These are phyloP conservation scores for Pheosia gnoma DNA, from an alignment of 2,888 invertebrate genomes.

Conservation along the genomic window DNA sequence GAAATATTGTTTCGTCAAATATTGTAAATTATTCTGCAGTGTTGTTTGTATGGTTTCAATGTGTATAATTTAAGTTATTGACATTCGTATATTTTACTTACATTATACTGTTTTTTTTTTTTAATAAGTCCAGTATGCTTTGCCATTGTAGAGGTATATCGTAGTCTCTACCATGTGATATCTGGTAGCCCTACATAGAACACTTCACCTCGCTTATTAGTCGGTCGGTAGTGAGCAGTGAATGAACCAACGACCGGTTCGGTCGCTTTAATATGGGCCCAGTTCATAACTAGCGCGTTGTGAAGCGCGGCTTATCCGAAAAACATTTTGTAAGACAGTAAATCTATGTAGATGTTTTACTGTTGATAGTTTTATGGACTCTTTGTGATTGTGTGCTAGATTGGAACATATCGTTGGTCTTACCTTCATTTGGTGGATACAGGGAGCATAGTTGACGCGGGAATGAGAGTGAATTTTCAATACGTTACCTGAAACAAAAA, in stretches of 20 bases:
- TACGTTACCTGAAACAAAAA: constrained; percentile 53
- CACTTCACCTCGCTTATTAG: constrained; percentile 43
- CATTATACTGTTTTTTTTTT: too few species aligned
- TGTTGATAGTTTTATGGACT: constrained; percentile 17
- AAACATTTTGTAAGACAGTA: constrained; percentile 40
- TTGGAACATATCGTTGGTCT: constrained; percentile 15
- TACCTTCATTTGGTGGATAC: background rate
- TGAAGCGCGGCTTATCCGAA: constrained; percentile 11
- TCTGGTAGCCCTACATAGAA: constrained; percentile 17
- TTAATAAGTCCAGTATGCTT: too few species aligned
- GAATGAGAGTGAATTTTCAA: background rate
- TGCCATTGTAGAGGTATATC: too few species aligned
- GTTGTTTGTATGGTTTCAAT: too few species aligned
- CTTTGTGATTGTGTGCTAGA: constrained; percentile 12
- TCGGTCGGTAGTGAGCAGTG: constrained; percentile 44
- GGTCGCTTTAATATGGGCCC: constrained; percentile 38
- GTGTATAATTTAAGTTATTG: too few species aligned
- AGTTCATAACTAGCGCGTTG: constrained; percentile 42
- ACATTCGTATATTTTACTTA: too few species aligned
- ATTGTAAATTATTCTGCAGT: too few species aligned
- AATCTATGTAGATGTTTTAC: constrained; percentile 30
- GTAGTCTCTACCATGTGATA: background rate
- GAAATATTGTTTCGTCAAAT: too few species aligned
- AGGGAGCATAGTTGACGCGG: background rate
- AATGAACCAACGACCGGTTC: constrained; percentile 56